Evolutionary conservation across 2,888 invertebrate genomes (phyloP), one percentile per base, ranked within the genome.

Genomic region (Drosophila mettleri): DNA sequence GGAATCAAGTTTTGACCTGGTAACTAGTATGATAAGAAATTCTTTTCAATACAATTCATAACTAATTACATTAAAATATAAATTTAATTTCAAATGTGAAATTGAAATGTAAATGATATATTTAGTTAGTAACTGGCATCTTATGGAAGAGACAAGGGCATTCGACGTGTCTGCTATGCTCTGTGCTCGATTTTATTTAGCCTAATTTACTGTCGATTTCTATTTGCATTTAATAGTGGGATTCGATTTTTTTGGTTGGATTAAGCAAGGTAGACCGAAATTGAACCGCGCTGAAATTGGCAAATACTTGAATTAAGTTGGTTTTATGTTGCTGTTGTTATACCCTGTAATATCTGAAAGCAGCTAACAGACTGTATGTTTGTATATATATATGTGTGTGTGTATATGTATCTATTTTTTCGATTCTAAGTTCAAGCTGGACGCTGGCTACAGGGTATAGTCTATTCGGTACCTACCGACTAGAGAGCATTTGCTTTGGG

Each of bases 221-320:
- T 55, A 46, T 57, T 57, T 59, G 51, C 24, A 24, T 51, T 45
- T 20, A 45, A 38, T 20, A 20, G 20, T 43, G 51, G 51, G 29
- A 18, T 72, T 54, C 1, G 16, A 12, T 58, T 36, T 58, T 36
- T 16, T 18, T 14, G 18, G 9, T 4, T 55, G 36, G 48, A 27
- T 18, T 18, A 68, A 62, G 39, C 33, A 34, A 54, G 43, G 22
- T 31, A 27, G 61, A 70, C 45, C 20, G 49, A 74, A 63, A 65
- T 14, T 49, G 16, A 54, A 51, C 18, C 33, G 18, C 36, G 29
- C 43, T 66, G 39, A 45, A 51, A 54, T 55, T 64, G 10, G 45
- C 31, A 60, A 69, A 48, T 69, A 55, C 45, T 31, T 62, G 48
- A 71, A 64, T 65, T 53, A 45, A 46, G 41, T 55, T 53, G n/a